Percentiles rank a stretch among this genome's conserved stretches.
phyloP scores from a whole-genome alignment of 2,113 vertebrate genomes.

The Mugil cephalus region DNA sequence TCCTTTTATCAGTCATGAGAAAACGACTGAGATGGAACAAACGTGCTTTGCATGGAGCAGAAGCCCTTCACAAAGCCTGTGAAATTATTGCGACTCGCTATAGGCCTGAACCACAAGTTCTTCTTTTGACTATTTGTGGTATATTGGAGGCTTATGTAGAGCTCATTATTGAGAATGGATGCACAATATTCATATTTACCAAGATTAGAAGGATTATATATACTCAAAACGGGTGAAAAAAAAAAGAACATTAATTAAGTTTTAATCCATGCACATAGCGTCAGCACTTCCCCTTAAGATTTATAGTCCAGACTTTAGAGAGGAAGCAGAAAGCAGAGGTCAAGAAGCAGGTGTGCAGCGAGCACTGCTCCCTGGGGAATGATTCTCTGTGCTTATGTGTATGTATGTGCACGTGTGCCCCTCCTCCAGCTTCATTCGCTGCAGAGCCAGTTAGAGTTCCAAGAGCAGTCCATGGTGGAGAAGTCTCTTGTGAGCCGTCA shows the following conservation, averaged over 20 bases:
- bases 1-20: constrained; percentile 73
- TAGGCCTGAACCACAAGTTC: constrained; percentile 48
- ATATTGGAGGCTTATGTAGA: constrained; percentile 50
- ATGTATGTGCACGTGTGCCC: constrained; percentile 16
- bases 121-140: constrained; percentile 42
- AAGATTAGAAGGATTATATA: constrained; percentile 33
- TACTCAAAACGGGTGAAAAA: constrained; percentile 23
- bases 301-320: constrained; percentile 8
- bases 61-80: constrained; percentile 42
- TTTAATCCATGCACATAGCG: constrained; percentile 24
- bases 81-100: constrained; percentile 51
- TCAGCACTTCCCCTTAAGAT: constrained; percentile 7
- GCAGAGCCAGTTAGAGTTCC: constrained; percentile 96
- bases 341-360: constrained; percentile 8
- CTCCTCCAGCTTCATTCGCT: constrained; percentile 91
- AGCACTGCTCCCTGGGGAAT: not conserved
- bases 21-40: constrained; percentile 67
- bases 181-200: constrained; percentile 48
- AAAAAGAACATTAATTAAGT: constrained; percentile 42
- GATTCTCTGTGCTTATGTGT: constrained; percentile 19
- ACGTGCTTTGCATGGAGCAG: constrained; percentile 61
- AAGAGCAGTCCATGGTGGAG: constrained; percentile 99
- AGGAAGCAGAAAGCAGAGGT: constrained; percentile 21
- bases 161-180: constrained; percentile 55
- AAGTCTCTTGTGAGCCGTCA: constrained; percentile 97